Conservation (phyloP, 92 coral and sea anemone genomes). For the Pocillopora meandrina region DNA sequence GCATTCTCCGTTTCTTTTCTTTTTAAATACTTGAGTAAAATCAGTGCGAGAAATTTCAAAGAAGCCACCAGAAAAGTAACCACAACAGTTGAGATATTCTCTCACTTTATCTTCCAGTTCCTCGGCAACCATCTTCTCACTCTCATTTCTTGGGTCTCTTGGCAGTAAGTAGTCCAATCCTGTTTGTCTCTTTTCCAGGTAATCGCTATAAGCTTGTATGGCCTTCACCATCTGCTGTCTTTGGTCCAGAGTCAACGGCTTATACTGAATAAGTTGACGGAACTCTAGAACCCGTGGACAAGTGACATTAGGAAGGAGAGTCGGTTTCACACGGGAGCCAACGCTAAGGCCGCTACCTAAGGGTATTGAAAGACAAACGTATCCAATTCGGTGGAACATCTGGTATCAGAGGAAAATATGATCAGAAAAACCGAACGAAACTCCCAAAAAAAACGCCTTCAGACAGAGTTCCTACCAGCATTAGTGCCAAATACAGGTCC, state of each 20-base stretch:
- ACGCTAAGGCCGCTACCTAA: conserved; percentile 82
- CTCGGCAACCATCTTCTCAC: conserved; percentile 78
- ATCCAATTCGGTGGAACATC: background rate
- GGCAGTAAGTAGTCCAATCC: conserved; percentile 78
- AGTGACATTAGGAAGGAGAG: conserved; percentile 62
- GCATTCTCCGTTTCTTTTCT: no score
- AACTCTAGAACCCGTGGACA: conserved; percentile 88
- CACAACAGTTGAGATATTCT: no score
- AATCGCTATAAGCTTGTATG: conserved; percentile 78
- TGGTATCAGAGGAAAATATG: background rate
- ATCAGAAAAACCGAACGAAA: background rate
- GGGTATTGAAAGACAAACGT: background rate
- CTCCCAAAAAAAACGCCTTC: no score
- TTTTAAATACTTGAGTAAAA: no score
- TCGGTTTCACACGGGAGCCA: conserved; percentile 65
- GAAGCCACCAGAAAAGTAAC: no score
- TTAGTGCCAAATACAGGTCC: conserved; percentile 91
- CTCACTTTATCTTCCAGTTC: conserved; percentile 70
- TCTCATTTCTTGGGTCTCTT: conserved; percentile 90
- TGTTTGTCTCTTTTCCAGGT: conserved; percentile 72
- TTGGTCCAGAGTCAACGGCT: conserved; percentile 77
- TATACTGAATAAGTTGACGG: conserved; percentile 86
- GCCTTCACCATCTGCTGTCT: conserved; percentile 74
- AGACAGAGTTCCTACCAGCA: conserved; percentile 65
- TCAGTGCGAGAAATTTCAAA: no score